A percentile compares a stretch with the other conserved stretches of the same genome.
Evolutionary conservation across 1,140 invertebrate species (phyloP).

Genomic region (Bicyclus anynana): DNA sequence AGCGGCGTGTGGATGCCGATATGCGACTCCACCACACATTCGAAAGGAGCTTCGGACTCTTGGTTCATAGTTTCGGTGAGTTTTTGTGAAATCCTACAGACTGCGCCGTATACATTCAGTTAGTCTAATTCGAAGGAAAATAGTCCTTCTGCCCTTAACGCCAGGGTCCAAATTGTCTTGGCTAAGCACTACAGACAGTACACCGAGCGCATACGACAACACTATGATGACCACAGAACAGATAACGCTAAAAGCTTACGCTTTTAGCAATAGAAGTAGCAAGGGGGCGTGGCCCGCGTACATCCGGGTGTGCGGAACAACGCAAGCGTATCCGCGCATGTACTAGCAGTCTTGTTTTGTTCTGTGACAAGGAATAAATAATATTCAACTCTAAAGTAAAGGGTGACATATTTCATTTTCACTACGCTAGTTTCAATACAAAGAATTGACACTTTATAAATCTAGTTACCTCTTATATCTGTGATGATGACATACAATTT

Average conservation of each 20-base stretch:
- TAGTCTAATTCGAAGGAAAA: conserved; percentile 23
- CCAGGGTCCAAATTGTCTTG: conserved; percentile 85
- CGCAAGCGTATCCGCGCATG: too few relatives aligned
- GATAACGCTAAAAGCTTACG: too few relatives aligned
- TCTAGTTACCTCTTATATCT: conserved; percentile 80
- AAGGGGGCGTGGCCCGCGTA: too few relatives aligned
- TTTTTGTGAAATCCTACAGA: neutral
- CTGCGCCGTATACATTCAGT: too few relatives aligned
- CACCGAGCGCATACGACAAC: conserved; percentile 82
- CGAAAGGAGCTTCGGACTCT: conserved; percentile 72
- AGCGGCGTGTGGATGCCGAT: conserved; percentile 87
- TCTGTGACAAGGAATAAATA: too few relatives aligned
- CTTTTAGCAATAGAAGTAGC: too few relatives aligned
- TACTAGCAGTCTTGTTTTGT: too few relatives aligned
- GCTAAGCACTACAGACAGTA: conserved; percentile 90
- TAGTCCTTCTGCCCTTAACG: conserved; percentile 82
- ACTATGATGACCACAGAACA: too few relatives aligned
- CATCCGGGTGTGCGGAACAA: too few relatives aligned
- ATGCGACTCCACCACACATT: conserved; percentile 83
- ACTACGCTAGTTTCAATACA: too few relatives aligned
- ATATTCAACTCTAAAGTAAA: too few relatives aligned
- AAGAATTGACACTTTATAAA: conserved; percentile 82
- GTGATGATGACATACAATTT: conserved; percentile 90
- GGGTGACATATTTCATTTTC: too few relatives aligned
- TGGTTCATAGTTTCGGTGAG: conserved; percentile 71